Evolutionary conservation across 2,888 invertebrate species (phyloP), one percentile per base, ranked within the genome.

Genomic region (Catonia carolina): DNA sequence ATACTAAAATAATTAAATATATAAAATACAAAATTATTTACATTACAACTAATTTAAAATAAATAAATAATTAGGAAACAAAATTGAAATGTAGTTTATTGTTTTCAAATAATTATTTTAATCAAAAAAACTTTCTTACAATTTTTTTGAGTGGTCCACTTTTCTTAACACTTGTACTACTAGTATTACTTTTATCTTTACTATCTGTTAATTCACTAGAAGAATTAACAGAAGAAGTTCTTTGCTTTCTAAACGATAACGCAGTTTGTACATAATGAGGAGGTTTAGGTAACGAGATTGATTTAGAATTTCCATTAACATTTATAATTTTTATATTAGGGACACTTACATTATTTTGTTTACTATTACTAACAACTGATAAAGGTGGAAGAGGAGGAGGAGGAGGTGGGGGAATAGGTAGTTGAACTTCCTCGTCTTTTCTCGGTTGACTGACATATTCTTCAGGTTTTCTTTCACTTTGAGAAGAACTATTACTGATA

Each of bases 121-220:
- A 70, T 81, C 78, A 85, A 77, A 89, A 89, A 70, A 89, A 83
- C 77, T 86, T 88, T 67, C 82, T 86, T 69, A 88, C 79, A 70
- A 89, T 82, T 73, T 83, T 85, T 71, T 84, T 87, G 63, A 89
- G 77, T 67, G 84, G 80, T 68, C 83, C 82, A 67, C 75, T 77
- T 71, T 83, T 86, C 67, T 79, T 81, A 62, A 52, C 51, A 4
- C 35, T 22, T n/a, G n/a, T 45, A 18, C 14, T 1, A 23, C 22
- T 45, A 22, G 20, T 41, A 22, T 18, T 22, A n/a, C 20, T 20
- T 10, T 22, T 22, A 45, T 22, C 45, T 14, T 27, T 45, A 18
- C 18, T 20, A 27, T 45, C 45, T 4, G 45, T 23, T n/a, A 45
- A n/a, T 10, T 45, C 45, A 68, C 33, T 71, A 67, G 51, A 71